Evolutionary conservation across 2,797 vertebrate genomes (phyloP).

Genomic region (Lepilemur ruficaudatus): DNA sequence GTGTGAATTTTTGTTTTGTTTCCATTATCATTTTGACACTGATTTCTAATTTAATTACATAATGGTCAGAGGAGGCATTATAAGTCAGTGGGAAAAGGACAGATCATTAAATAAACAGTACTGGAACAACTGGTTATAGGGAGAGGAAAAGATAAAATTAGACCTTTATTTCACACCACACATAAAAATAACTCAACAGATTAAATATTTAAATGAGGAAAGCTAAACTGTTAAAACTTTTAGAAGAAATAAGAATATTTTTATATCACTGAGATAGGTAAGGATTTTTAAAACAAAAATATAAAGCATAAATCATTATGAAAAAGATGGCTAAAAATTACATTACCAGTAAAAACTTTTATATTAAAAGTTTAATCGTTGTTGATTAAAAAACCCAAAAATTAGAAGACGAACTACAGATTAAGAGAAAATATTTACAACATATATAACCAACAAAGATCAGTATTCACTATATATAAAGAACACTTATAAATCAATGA

Average conservation of each 20-base stretch:
- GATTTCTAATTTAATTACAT: not conserved
- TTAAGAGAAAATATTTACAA: not conserved
- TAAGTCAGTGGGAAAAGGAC: not conserved
- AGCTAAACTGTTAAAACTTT: not conserved
- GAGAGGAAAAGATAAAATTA: not conserved
- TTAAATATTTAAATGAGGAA: not conserved
- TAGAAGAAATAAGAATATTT: not conserved
- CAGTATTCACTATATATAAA: not conserved
- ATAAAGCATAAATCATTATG: not conserved
- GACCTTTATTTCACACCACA: not conserved
- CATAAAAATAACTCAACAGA: not conserved
- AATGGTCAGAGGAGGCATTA: not conserved
- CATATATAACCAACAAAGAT: not conserved
- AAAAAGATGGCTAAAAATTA: constrained; percentile 2
- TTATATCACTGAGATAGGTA: not conserved
- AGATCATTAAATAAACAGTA: not conserved
- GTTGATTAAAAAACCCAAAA: not conserved
- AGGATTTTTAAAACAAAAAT: constrained; percentile 38
- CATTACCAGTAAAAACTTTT: not conserved
- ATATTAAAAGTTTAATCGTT: not conserved
- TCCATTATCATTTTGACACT: constrained; percentile 2
- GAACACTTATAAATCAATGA: not conserved
- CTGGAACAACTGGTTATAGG: not conserved
- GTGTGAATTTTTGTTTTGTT: not conserved
- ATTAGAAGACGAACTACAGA: not conserved